phyloP scores from a whole-genome alignment of 92 coral and sea anemone species.

The Blastomussa wellsi region DNA sequence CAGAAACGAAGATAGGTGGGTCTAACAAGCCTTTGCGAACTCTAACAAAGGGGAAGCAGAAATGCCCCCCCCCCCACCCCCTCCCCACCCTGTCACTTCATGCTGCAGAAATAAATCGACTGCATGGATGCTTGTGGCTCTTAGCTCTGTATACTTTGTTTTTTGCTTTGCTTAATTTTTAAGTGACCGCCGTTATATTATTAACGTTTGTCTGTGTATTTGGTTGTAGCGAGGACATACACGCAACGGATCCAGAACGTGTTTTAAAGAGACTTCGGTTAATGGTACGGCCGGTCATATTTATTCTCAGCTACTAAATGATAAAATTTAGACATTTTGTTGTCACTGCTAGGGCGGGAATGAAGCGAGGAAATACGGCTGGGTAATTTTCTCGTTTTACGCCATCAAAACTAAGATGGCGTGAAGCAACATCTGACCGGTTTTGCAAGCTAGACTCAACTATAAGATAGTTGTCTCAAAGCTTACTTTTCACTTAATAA shows the following conservation, averaged over 20 bases:
- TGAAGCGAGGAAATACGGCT: not conserved
- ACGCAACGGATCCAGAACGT: slow-evolving; percentile 22
- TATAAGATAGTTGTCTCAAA: not conserved
- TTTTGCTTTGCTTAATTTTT: not conserved
- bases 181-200: not conserved
- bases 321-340: not conserved
- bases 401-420: not conserved
- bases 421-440: not conserved
- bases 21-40: not conserved
- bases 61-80: too few relatives aligned
- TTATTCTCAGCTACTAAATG: not conserved
- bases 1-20: slow-evolving; percentile 55
- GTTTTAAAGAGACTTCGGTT: slow-evolving; percentile 28
- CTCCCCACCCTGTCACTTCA: too few relatives aligned
- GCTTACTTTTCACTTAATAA: too few relatives aligned
- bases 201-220: not conserved
- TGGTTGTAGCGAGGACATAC: not conserved
- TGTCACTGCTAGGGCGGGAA: not conserved
- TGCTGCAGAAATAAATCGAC: not conserved
- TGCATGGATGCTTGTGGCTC: not conserved
- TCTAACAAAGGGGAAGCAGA: not conserved
- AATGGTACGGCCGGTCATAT: slow-evolving; percentile 26
- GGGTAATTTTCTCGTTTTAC: not conserved
- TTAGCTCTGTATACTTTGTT: not conserved
- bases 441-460: not conserved